Evolutionary conservation across 2,888 invertebrate species (phyloP), one percentile per base, ranked within the genome.

Genomic region (Salpingus planirostris): DNA sequence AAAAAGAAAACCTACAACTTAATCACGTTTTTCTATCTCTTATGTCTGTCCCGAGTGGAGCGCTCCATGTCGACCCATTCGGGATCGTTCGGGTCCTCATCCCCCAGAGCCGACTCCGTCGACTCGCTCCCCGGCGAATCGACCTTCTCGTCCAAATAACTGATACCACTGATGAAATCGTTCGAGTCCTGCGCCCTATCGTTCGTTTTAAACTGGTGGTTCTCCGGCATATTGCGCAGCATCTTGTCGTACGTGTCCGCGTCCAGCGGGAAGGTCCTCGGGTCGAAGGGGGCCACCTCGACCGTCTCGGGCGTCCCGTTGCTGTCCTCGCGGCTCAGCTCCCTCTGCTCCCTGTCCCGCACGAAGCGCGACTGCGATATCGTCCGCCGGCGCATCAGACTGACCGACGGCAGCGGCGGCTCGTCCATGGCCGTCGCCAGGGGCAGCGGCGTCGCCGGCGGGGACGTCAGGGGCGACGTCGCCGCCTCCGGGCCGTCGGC

Each of bases 41-140:
- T 52, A 59, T 63, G 44, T 45, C 64, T 49, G 55, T 61, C 62
- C 33, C 53, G 31, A n/a, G n/a, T n/a, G 15, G 52, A 46, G 33
- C 52, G 46, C 43, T 60, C 62, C 46, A 57, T 57, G 38, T 68
- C 70, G 31, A 69, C 77, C 89, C 89, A 89, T 57, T 88, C 88
- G 3, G 80, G 80, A 67, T 88, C 88, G 59, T 87, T 85, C 13
- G 87, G 87, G 64, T 88, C 88, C 57, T 86, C 54, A 43, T 84
- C 83, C 41, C 73, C 76, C 29, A 72, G 68, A 29, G 73, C 74
- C 13, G 77, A 76, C 49, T 70, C 69, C 30, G 69, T 70, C 32
- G 68, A 67, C 44, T 69, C 71, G 59, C 64, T 64, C 31, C 59
- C 61, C n/a, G 57, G 59, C 11, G 60, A 58, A 13, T 51, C 50